Evolutionary conservation across 2,888 invertebrate genomes (phyloP).

Genomic region (Andrena praecox): DNA sequence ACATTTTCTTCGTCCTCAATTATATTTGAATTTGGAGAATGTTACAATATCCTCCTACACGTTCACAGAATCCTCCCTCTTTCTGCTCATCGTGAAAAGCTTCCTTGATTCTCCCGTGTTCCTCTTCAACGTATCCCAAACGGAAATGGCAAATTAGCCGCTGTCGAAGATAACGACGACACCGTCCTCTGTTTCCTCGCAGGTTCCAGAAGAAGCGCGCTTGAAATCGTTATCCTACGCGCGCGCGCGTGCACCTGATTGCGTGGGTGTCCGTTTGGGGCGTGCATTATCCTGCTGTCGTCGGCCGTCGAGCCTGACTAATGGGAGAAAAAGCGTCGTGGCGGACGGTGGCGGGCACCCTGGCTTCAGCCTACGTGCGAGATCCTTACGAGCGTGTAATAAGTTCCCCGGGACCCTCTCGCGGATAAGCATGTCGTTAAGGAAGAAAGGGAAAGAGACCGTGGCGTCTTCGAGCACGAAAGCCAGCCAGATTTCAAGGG

Average conservation of each 20-base stretch:
- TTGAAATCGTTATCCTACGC: slow-evolving; percentile 61
- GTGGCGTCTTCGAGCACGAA: not conserved
- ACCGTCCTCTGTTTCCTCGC: slow-evolving; percentile 20
- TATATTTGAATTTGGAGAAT: no score
- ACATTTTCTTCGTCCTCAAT: no score
- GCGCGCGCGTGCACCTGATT: slow-evolving; percentile 4
- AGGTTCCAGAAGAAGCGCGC: slow-evolving; percentile 26
- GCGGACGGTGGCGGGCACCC: slow-evolving; percentile 47
- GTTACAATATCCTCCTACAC: no score
- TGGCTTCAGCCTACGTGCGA: slow-evolving; percentile 55
- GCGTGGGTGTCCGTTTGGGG: slow-evolving; percentile 61
- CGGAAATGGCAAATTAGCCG: slow-evolving; percentile 38
- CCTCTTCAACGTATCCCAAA: not conserved
- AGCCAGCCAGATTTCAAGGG: slow-evolving; percentile 8
- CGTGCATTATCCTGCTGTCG: slow-evolving; percentile 66
- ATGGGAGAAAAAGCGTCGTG: slow-evolving; percentile 61
- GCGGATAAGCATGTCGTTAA: slow-evolving; percentile 41
- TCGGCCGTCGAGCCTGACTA: slow-evolving; percentile 60
- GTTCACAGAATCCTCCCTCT: no score
- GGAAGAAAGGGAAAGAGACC: slow-evolving; percentile 14
- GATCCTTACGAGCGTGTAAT: slow-evolving; percentile 52
- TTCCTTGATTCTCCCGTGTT: slow-evolving; percentile 9
- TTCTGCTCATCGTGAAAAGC: no score
- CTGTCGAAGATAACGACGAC: slow-evolving; percentile 47
- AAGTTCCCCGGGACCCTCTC: slow-evolving; percentile 26